phyloP scores from a whole-genome alignment of 2,797 vertebrate species.

The Acanthiza pusilla region DNA sequence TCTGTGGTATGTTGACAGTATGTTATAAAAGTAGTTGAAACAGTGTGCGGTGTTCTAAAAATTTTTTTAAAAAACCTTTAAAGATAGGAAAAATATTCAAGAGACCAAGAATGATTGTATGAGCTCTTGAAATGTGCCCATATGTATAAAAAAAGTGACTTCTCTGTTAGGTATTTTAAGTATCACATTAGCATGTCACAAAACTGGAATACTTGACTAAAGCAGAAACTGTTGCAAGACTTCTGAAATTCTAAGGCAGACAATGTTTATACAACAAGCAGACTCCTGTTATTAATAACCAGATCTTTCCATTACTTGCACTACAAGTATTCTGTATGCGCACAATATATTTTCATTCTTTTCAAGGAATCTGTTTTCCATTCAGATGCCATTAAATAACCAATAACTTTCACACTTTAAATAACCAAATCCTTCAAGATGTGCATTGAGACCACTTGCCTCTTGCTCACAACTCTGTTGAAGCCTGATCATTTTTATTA shows the following conservation, averaged over 20 bases:
- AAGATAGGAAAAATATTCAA: slow-evolving; percentile 35
- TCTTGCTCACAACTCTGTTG: background rate
- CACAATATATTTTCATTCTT: background rate
- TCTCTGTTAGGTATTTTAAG: slow-evolving; percentile 9
- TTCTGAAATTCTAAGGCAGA: slow-evolving; percentile 35
- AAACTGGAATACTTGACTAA: slow-evolving; percentile 25
- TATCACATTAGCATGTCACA: background rate
- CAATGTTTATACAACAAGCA: slow-evolving; percentile 49
- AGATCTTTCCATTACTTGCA: slow-evolving; percentile 61
- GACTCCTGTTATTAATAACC: slow-evolving; percentile 52
- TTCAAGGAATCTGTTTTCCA: slow-evolving; percentile 58
- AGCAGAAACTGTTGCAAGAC: slow-evolving; percentile 17
- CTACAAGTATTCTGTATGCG: slow-evolving; percentile 10
- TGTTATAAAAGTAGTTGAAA: background rate
- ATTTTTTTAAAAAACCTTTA: background rate
- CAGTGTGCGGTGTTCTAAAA: background rate
- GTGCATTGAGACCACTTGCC: slow-evolving; percentile 2
- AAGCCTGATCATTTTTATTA: background rate
- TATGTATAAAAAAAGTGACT: background rate
- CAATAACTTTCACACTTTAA: slow-evolving; percentile 57
- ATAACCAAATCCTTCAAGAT: slow-evolving; percentile 56
- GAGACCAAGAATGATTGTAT: background rate
- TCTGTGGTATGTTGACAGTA: background rate
- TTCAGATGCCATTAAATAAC: slow-evolving; percentile 43
- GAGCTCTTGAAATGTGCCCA: background rate